phyloP scores from a whole-genome alignment of 2,888 invertebrate species.

The Anoplius nigerrimus region DNA sequence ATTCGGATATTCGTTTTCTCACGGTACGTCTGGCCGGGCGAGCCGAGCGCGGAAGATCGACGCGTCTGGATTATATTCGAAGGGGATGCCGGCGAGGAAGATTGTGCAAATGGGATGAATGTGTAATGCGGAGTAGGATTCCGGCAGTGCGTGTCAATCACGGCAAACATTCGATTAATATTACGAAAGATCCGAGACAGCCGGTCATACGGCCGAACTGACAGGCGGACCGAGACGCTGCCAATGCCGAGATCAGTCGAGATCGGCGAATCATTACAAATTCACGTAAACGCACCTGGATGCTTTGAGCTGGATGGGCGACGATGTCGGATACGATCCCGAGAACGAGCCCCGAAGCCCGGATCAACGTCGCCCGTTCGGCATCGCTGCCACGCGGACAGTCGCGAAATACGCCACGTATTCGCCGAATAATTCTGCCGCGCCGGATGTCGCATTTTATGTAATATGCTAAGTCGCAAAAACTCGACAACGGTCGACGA shows the following conservation, averaged over 20 bases:
- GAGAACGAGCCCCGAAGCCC: too few species aligned
- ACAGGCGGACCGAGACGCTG: conserved; percentile 11
- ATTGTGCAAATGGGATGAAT: conserved; percentile 30
- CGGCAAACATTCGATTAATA: conserved; percentile 24
- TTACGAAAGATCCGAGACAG: conserved; percentile 16
- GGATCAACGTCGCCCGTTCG: too few species aligned
- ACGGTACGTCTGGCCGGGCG: too few species aligned
- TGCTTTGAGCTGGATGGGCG: conserved; percentile 21
- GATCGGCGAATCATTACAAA: conserved; percentile 14
- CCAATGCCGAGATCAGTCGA: conserved; percentile 1
- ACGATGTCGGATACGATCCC: conserved; percentile 28
- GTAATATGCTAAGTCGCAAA: too few species aligned
- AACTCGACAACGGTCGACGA: too few species aligned
- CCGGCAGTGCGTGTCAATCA: conserved; percentile 18
- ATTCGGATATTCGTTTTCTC: too few species aligned
- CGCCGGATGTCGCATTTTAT: too few species aligned
- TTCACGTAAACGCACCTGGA: conserved; percentile 31
- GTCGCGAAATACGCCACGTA: too few species aligned
- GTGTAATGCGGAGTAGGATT: conserved; percentile 16
- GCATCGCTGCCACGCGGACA: too few species aligned
- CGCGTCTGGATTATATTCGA: conserved; percentile 23
- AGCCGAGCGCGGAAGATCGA: conserved; percentile 6
- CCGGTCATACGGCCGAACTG: conserved; percentile 7
- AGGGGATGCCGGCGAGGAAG: conserved; percentile 19
- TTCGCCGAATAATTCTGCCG: too few species aligned